Evolutionary conservation across 2,888 invertebrate species (phyloP), one percentile per base, ranked within the genome.

Genomic region (Hypena proboscidalis): DNA sequence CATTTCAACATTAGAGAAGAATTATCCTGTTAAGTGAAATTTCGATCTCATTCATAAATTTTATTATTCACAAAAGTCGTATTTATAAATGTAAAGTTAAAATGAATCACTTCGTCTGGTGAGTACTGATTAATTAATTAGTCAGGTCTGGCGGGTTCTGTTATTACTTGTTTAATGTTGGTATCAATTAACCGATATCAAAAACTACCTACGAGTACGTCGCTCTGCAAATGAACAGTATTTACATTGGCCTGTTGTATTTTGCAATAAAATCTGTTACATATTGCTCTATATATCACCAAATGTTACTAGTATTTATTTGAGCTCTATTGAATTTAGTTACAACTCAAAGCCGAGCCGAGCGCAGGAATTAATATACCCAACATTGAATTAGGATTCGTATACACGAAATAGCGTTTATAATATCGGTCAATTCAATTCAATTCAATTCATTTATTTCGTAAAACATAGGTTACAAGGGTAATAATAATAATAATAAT

Each of bases 71-170:
- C 48, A 61, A 38, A 56, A 50, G 46, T 61, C 51, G 62, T 50
- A 53, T 51, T 56, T 48, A 52, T 44, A 11, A 45, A 41, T 50
- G 27, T 27, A 43, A 52, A 56, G 14, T 62, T 58, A 36, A 61
- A 57, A 60, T 41, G 49, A 63, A 67, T 60, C 39, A 53, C 57
- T 38, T 46, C 34, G 47, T 44, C 32, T 47, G 60, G 53, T 65
- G 59, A 58, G 60, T 62, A 57, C 50, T 54, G 36, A 55, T 46
- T 67, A 51, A 67, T 70, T 71, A 71, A 73, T 70, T 73, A 60
- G 52, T 54, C 31, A 36, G 33, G 25, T 32, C 33, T 55, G 39
- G 50, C 54, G 38, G 32, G 49, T 51, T 55, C 33, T 63, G 42
- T 59, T 62, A 52, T 63, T 63, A 55, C 34, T 58, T 67, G 52